Base-by-base conservation (phyloP, 2,888 invertebrate genomes). In the Pristionchus fissidentatus region DNA sequence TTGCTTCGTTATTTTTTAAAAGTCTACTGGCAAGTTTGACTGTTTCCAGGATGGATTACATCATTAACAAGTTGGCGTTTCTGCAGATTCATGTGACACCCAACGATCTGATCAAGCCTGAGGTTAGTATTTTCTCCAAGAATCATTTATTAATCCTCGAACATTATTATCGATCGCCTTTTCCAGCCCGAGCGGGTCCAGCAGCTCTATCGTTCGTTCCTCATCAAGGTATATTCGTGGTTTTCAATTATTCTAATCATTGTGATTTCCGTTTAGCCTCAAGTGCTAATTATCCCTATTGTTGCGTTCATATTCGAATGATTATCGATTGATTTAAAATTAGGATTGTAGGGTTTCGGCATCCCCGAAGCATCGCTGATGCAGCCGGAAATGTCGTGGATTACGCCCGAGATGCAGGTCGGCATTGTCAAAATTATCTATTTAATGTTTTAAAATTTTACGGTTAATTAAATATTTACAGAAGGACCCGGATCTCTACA, bases 371-470 rank as follows among this genome's bases (percentile, higher is more conserved):
- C 15, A 5, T 35, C 38, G 4, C 38, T 66, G 7, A 7, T 19
- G 38, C 66, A 66, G 66, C 38, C 66, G 22, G 66, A 66, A 22
- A 22, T 38, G 38, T 3, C 19, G 3, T 66, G 66, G 66, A 29
- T 66, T n/a, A 38, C 66, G 1, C 13, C 41, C 1, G 66, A 66
- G 29, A 66, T 66, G 66, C 66, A 66, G 66, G 66, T 66, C 22
- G 7, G 62, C 7, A 15, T 62, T 62, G 29, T 26, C 29, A 26
- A 57, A 22, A 8, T 26, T 26, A 26, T 57, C 29, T 26, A 22
- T 57, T 29, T 3, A 57, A n/a, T 57, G 10, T n/a, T 57, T 55
- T n/a, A n/a, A 29, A 62, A 29, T 62, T 32, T 13, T 35, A 32
- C 29, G 29, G 15, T 15, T 70, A 1, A 73, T 43, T 19, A 10